Evolutionary conservation across 2,113 vertebrate species (phyloP).

Genomic region (Eclectus roratus): DNA sequence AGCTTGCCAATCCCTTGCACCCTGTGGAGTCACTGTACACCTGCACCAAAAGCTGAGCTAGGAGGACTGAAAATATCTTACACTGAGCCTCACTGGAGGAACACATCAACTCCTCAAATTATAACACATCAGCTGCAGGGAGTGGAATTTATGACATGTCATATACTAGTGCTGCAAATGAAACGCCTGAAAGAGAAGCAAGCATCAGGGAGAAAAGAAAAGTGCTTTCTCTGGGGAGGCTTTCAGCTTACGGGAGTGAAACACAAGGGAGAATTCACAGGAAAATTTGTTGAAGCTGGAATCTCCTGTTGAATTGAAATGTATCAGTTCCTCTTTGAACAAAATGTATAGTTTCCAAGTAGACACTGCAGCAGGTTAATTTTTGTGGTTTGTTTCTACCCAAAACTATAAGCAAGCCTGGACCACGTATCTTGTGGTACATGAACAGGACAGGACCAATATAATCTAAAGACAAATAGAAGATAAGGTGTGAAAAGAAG

Average conservation of each 20-base stretch:
- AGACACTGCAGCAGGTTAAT: neutral
- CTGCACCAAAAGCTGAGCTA: neutral
- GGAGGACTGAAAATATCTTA: neutral
- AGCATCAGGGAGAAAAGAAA: neutral
- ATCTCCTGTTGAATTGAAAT: neutral
- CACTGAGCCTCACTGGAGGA: neutral
- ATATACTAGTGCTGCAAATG: neutral
- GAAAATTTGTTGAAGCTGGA: neutral
- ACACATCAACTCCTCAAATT: neutral
- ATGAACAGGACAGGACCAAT: neutral
- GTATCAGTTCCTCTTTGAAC: neutral
- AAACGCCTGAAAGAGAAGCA: neutral
- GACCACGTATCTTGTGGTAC: neutral
- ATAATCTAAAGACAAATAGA: neutral
- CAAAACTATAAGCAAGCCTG: neutral
- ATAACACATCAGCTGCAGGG: neutral
- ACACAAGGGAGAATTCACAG: neutral
- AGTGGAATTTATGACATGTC: neutral
- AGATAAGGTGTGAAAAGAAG: neutral
- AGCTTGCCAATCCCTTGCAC: fast-evolving
- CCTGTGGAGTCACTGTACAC: neutral
- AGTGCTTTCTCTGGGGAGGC: neutral
- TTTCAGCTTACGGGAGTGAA: neutral
- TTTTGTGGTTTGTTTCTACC: neutral
- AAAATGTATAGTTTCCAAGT: neutral